Evolutionary conservation across 2,113 vertebrate species (phyloP).

Genomic region (Eulemur macaco): DNA sequence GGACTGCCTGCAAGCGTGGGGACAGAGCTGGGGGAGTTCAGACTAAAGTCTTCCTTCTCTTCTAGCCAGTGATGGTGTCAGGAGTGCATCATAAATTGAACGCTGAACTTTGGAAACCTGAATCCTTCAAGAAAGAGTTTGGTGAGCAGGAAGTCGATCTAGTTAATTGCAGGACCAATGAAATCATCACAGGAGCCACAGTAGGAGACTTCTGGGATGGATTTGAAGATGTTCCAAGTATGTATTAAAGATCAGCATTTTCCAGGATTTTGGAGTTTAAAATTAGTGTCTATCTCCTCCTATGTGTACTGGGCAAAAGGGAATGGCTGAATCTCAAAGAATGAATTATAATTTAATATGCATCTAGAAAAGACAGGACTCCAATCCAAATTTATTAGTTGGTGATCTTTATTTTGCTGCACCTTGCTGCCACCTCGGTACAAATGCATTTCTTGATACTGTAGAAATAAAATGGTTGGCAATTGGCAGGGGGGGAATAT

Average conservation of each 20-base stretch:
- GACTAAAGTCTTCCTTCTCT: neutral
- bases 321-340: neutral
- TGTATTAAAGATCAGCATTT: slow-evolving; percentile 16
- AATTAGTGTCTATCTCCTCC: neutral
- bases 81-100: slow-evolving; percentile 88
- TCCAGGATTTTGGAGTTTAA: neutral
- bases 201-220: slow-evolving; percentile 90
- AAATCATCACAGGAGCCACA: slow-evolving; percentile 88
- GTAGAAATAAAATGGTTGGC: slow-evolving; percentile 11
- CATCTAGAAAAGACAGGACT: neutral
- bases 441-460: neutral
- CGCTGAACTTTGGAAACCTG: slow-evolving; percentile 87
- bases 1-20: neutral
- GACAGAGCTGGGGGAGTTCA: neutral
- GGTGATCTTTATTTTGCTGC: neutral
- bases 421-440: neutral
- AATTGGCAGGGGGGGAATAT: neutral
- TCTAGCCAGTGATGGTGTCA: slow-evolving; percentile 89
- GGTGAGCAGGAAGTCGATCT: slow-evolving; percentile 88
- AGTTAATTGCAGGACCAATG: slow-evolving; percentile 88
- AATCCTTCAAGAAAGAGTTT: slow-evolving; percentile 88
- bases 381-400: neutral
- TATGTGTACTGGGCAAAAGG: neutral
- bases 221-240: slow-evolving; percentile 89
- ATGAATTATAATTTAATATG: neutral